Base-by-base conservation (phyloP, 2,888 invertebrate species). In the Octodonta nipae region DNA sequence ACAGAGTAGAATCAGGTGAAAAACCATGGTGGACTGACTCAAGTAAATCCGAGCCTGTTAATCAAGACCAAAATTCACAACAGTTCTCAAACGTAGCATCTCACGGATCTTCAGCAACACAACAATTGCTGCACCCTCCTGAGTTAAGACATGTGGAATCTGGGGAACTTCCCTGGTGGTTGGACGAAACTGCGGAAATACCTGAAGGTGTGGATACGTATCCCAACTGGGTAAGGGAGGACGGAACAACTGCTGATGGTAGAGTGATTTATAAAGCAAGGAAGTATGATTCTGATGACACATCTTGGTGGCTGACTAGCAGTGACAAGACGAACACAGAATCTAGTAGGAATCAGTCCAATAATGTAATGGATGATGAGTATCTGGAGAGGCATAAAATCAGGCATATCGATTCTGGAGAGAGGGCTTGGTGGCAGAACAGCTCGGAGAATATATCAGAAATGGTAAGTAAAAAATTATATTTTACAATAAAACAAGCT, bases 121-220 rank as follows among this genome's bases (percentile, higher is more conserved):
- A 28, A 12, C 10, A 20, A 6, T 4, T 22, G 11, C 3, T 11
- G 22, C n/a, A 22, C 3, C 30, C 34, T 22, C 36, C 40, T 5
- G 10, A 15, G 5, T 38, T 52, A 2, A 37, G 42, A 15, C 49
- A 49, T 31, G 39, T 49, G 7, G 43, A 45, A 13, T 54, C 50
- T 15, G 76, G 74, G 1, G 78, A 78, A 51, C 69, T 68, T 27
- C 70, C 78, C 1, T 78, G 78, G 78, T 78, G 79, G 78, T 59
- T 77, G 38, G 77, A 78, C 43, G 76, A 75, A 51, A 68, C 65
- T 44, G 69, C 73, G 8, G 73, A 76, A 54, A 68, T 75, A 35
- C 78, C 79, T 8, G 77, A 75, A 53, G 75, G 74, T 2, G 60
- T 77, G 22, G 65, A 71, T 55, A 62, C 46, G 2, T 52, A 52